These are phyloP conservation scores for Corynorhinus townsendii DNA, from an alignment of 2,113 vertebrate genomes.

Conservation along the genomic window DNA sequence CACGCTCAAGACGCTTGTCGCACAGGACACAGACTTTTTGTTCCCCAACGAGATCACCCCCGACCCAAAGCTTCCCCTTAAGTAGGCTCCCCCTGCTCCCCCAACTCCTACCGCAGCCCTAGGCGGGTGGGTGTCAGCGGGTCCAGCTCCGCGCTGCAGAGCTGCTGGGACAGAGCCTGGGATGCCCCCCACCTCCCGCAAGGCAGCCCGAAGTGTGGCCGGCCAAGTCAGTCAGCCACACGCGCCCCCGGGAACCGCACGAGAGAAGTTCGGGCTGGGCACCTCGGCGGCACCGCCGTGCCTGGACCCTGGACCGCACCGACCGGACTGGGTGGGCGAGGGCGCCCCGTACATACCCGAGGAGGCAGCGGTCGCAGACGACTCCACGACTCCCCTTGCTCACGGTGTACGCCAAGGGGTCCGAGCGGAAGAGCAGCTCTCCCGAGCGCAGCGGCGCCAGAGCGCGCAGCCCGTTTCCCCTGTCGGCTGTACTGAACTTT, in stretches of 20 bases:
- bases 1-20: neutral
- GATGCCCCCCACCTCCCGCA: neutral
- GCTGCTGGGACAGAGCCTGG: neutral
- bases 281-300: neutral
- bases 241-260: neutral
- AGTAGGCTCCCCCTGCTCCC: neutral
- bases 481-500: slow-evolving; percentile 83
- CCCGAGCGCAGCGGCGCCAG: slow-evolving; percentile 71
- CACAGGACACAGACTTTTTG: neutral
- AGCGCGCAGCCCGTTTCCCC: slow-evolving; percentile 87
- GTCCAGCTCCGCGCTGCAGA: neutral
- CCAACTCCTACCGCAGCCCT: too few relatives aligned
- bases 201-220: neutral
- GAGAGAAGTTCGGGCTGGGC: too few relatives aligned
- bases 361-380: slow-evolving; percentile 89
- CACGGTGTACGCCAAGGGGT: slow-evolving; percentile 86
- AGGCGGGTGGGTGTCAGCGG: fast-evolving
- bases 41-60: neutral
- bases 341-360: slow-evolving; percentile 79
- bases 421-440: slow-evolving; percentile 78
- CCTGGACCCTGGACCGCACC: neutral
- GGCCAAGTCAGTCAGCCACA: neutral
- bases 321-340: neutral
- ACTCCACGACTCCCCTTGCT: slow-evolving; percentile 75
- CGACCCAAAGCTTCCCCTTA: neutral